Evolutionary conservation across 2,888 invertebrate species (phyloP).

Genomic region (Sipha maydis): DNA sequence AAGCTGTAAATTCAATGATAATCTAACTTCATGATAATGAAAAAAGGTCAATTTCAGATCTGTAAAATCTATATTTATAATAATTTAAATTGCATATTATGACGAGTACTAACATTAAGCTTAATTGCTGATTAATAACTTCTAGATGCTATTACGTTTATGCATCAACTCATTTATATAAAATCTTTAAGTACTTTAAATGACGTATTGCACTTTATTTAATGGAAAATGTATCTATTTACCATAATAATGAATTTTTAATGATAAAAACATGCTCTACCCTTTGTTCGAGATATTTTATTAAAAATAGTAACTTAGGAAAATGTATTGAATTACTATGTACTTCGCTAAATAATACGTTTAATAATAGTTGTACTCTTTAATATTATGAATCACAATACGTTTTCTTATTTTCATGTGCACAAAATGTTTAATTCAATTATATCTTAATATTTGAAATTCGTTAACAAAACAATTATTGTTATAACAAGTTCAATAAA

Average conservation of each 20-base stretch:
- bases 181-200: conserved; percentile 4
- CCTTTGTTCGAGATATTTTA: conserved; percentile 25
- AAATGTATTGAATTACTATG: conserved; percentile 14
- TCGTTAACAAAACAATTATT: not conserved
- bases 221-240: conserved; percentile 43
- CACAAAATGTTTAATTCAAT: not conserved
- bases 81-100: too few species aligned
- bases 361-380: too few species aligned
- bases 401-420: too few species aligned
- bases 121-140: too few species aligned
- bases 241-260: conserved; percentile 51
- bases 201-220: conserved; percentile 46
- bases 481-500: too few species aligned
- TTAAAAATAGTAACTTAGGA: conserved; percentile 36
- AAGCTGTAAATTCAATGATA: too few species aligned
- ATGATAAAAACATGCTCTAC: conserved; percentile 10
- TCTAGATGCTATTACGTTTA: not conserved
- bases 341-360: not conserved
- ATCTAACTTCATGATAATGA: too few species aligned
- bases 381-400: too few species aligned
- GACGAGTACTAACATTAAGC: too few species aligned
- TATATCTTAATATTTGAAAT: not conserved
- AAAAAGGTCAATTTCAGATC: too few species aligned
- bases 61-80: too few species aligned
- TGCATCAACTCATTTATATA: not conserved